Evolutionary conservation across 2,888 invertebrate genomes (phyloP).

Genomic region (Pammene aurita): DNA sequence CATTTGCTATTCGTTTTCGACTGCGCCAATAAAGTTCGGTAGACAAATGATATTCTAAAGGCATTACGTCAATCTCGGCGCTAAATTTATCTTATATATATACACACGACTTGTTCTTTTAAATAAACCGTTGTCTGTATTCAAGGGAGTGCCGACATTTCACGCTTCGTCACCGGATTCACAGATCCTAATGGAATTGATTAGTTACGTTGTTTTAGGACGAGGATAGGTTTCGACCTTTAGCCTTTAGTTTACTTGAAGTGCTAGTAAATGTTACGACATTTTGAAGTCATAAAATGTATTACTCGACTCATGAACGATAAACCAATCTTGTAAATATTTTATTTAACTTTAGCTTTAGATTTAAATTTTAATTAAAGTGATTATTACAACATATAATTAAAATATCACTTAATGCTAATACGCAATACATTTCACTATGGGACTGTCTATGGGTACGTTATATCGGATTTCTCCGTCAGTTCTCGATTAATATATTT

Average conservation of each 20-base stretch:
- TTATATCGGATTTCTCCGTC: too few relatives aligned
- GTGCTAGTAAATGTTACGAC: neutral
- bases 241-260: slow-evolving; percentile 18
- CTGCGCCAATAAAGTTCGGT: slow-evolving; percentile 7
- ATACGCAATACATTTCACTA: too few relatives aligned
- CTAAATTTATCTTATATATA: slow-evolving; percentile 18
- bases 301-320: neutral
- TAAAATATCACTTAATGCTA: too few relatives aligned
- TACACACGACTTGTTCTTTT: slow-evolving; percentile 24
- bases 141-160: slow-evolving; percentile 38
- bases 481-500: too few relatives aligned
- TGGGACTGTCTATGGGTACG: too few relatives aligned
- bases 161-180: slow-evolving; percentile 38
- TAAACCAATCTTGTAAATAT: neutral
- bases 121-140: slow-evolving; percentile 32
- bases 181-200: slow-evolving; percentile 39
- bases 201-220: slow-evolving; percentile 37
- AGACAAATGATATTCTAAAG: slow-evolving; percentile 20
- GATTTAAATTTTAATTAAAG: too few relatives aligned
- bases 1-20: slow-evolving; percentile 25
- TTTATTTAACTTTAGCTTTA: too few relatives aligned
- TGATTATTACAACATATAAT: too few relatives aligned
- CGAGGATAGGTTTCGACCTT: slow-evolving; percentile 21
- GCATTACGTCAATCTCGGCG: slow-evolving; percentile 16
- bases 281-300: slow-evolving; percentile 21